Evolutionary conservation across 2,113 vertebrate species (phyloP), one percentile per base, ranked within the genome.

Genomic region (Myxocyprinus asiaticus): DNA sequence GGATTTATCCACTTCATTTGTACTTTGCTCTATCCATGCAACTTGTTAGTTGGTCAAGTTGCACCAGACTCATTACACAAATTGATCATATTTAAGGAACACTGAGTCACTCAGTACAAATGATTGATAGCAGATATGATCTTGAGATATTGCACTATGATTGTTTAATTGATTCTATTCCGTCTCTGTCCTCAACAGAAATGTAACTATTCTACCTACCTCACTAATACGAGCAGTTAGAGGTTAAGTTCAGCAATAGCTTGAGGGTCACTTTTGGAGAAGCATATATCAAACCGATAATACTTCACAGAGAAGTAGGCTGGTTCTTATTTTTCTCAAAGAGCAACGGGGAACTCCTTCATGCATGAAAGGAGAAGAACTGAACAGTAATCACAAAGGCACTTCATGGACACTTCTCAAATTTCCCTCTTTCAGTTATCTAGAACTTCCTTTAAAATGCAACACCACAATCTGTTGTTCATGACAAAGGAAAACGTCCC

Each of bases 291-390:
- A 74, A 77, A 51, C n/a, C 59, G 7, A 59, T 22, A 59, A 43
- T 66, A 73, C 73, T 79, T 86, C 81, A 78, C 63, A 50, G 76
- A 81, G 86, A 87, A 86, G 86, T 75, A 59, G 33, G 62, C 1
- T 5, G 69, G 67, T 85, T 86, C 81, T 83, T 72, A 80, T 86
- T 85, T 82, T 78, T 70, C 84, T 79, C 50, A 83, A 80, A 76
- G 77, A 74, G 76, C 59, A 77, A 77, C 80, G 83, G 83, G 86
- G 86, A 87, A 86, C 84, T 84, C 70, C 81, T 83, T 85, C 78
- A 80, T 80, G 65, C 81, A 55, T 66, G 70, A 79, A 80, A 79
- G 79, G 55, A 82, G 84, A 86, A 86, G 76, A 79, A 59, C 44
- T 42, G 59, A 78, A 64, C 81, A 69, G 55, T 64, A 47, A 77